Evolutionary conservation across 2,888 invertebrate genomes (phyloP).

Genomic region (Eledona agricola): DNA sequence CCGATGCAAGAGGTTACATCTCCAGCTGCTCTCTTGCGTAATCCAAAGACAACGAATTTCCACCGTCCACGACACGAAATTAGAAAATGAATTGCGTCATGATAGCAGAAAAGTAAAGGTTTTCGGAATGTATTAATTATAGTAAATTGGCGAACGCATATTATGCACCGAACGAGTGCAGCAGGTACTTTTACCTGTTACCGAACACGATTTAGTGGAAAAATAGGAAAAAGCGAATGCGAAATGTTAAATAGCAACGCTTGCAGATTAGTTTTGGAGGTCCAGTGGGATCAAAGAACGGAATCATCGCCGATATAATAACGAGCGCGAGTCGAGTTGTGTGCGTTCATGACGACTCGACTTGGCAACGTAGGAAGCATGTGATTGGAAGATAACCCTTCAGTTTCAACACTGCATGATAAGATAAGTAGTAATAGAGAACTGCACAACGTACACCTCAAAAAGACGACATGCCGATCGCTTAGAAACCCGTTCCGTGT

Average conservation of each 20-base stretch:
- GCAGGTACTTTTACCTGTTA: conserved; percentile 10
- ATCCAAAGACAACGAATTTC: conserved; percentile 10
- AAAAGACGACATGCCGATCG: conserved; percentile 23
- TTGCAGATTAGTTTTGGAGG: conserved; percentile 12
- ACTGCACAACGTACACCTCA: conserved; percentile 31
- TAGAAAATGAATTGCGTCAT: conserved; percentile 38
- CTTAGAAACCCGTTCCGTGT: conserved; percentile 38
- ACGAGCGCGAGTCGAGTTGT: conserved; percentile 6
- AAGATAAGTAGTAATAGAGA: conserved; percentile 46
- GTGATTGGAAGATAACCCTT: conserved; percentile 56
- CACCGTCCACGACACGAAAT: conserved; percentile 27
- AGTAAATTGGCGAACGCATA: conserved; percentile 12
- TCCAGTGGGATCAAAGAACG: conserved; percentile 21
- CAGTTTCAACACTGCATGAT: conserved; percentile 52
- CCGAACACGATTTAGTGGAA: neutral
- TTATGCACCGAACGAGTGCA: conserved; percentile 10
- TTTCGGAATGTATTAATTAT: conserved; percentile 8
- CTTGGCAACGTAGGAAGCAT: conserved; percentile 55
- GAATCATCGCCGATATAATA: conserved; percentile 10
- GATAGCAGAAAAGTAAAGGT: conserved; percentile 1
- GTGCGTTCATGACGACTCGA: conserved; percentile 25
- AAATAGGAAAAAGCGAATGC: conserved; percentile 4
- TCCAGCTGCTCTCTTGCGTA: conserved; percentile 28
- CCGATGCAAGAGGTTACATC: too few relatives aligned
- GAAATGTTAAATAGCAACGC: conserved; percentile 9